A percentile compares a stretch with the other conserved stretches of the same genome.
Evolutionary conservation across 37 sponge, comb jelly and placozoan species (phyloP).

Genomic region (Spongia lamella): DNA sequence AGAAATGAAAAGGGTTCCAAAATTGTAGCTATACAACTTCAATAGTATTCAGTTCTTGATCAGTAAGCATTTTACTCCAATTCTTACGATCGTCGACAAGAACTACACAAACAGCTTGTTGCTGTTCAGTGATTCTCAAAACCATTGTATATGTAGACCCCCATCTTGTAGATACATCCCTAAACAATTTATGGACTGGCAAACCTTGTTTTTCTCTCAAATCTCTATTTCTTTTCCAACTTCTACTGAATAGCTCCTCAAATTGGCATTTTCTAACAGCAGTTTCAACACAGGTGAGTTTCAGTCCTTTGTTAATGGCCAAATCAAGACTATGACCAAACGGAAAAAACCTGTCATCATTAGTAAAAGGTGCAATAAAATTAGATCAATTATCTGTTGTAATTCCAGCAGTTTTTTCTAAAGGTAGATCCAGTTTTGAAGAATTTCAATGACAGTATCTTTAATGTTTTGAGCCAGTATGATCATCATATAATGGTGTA

Average conservation of each 20-base stretch:
- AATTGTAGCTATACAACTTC: constrained; percentile 22
- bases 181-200: constrained; percentile 24
- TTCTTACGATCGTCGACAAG: constrained; percentile 34
- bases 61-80: constrained; percentile 24
- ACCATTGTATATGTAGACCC: constrained; percentile 41
- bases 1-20: constrained; percentile 26
- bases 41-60: constrained; percentile 30
- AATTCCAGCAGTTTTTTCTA: too few species aligned
- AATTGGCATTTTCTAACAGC: constrained; percentile 23
- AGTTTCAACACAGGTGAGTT: background rate
- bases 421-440: too few species aligned
- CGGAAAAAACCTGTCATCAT: too few species aligned
- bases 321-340: constrained; percentile 40
- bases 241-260: constrained; percentile 29
- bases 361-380: too few species aligned
- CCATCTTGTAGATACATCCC: constrained; percentile 24
- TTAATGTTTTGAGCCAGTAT: too few species aligned
- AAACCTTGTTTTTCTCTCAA: constrained; percentile 32
- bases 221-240: constrained; percentile 37
- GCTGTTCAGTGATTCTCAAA: constrained; percentile 23
- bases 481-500: too few species aligned
- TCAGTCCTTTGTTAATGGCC: constrained; percentile 31
- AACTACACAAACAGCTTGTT: constrained; percentile 36
- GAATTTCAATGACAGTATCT: too few species aligned
- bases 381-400: too few species aligned